Percentiles rank a stretch among this genome's conserved stretches.
Conservation (phyloP, 2,888 invertebrate species). For the Lasioglossum leucozonium region DNA sequence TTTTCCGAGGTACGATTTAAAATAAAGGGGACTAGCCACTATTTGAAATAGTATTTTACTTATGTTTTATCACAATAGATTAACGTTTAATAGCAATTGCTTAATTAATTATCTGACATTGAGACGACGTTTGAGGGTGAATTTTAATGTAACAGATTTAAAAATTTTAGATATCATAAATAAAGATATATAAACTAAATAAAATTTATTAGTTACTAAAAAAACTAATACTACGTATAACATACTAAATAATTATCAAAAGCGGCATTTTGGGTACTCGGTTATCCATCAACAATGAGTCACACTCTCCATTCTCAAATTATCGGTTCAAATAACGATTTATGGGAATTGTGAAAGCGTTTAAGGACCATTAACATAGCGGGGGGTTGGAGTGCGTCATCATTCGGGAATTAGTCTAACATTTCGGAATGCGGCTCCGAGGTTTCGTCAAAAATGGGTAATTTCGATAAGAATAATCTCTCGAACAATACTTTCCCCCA, state of each 20-base stretch:
- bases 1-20: background rate
- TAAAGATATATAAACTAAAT: too few species aligned
- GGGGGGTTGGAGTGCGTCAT: background rate
- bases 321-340: background rate
- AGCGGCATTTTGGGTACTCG: background rate
- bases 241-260: too few species aligned
- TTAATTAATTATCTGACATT: too few species aligned
- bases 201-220: background rate
- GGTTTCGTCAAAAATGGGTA: slow-evolving; percentile 17
- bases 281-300: background rate
- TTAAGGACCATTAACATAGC: background rate
- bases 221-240: too few species aligned
- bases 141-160: too few species aligned
- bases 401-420: background rate
- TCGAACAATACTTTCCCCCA: background rate
- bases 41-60: too few species aligned
- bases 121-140: too few species aligned
- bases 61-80: background rate
- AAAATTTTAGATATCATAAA: too few species aligned
- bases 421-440: background rate
- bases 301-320: background rate
- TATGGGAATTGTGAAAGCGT: background rate
- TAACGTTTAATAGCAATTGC: background rate
- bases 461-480: slow-evolving; percentile 56
- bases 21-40: too few species aligned